Conservation (phyloP, 2,113 vertebrate species). For the Hippocampus abdominalis region DNA sequence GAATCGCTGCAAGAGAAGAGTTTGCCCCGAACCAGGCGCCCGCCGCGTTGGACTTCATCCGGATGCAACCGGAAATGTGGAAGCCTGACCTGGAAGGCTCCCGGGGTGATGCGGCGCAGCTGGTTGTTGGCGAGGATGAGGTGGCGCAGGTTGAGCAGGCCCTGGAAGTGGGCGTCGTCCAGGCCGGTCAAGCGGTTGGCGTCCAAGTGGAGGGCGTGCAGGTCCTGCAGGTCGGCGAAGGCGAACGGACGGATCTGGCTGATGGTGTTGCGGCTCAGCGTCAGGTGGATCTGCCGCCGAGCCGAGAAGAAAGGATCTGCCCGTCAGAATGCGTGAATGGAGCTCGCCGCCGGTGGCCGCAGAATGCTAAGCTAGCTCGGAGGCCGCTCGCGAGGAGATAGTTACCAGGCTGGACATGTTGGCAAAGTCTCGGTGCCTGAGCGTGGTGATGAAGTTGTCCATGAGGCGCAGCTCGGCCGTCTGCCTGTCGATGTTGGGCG, state of each 20-base stretch:
- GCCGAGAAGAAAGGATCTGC: too few species aligned
- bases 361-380: too few species aligned
- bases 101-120: conserved; percentile 75
- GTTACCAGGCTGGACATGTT: conserved; percentile 79
- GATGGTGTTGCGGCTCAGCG: conserved; percentile 80
- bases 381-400: not conserved
- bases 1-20: too few species aligned
- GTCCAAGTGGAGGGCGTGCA: conserved; percentile 79
- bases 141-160: conserved; percentile 78
- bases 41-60: too few species aligned
- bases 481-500: conserved; percentile 77
- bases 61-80: not conserved
- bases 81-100: conserved; percentile 68
- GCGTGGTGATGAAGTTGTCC: conserved; percentile 83
- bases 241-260: conserved; percentile 76
- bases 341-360: too few species aligned
- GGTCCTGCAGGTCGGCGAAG: conserved; percentile 77
- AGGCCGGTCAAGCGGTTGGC: conserved; percentile 76
- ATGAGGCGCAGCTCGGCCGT: conserved; percentile 80
- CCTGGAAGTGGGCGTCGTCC: conserved; percentile 77
- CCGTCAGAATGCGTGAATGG: too few species aligned
- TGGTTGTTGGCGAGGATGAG: conserved; percentile 82
- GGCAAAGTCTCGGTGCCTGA: conserved; percentile 78
- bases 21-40: too few species aligned
- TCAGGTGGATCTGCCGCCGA: conserved; percentile 74